Evolutionary conservation across 1,140 invertebrate genomes (phyloP).

Genomic region (Theocolax elegans): DNA sequence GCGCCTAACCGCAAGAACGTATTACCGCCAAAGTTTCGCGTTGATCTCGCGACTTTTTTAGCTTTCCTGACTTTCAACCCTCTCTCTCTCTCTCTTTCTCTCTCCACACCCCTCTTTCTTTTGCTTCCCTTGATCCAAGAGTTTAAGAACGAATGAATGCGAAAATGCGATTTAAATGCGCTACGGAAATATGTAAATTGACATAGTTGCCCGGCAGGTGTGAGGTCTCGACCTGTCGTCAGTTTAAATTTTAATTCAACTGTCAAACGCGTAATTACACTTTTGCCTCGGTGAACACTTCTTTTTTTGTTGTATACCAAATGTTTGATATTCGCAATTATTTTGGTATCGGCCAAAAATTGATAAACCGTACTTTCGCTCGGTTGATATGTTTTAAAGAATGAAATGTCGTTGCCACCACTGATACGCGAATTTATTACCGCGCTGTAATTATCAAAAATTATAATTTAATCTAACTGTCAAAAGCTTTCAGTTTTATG

Average conservation of each 20-base stretch:
- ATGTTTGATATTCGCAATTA: too few relatives aligned
- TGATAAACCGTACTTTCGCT: too few relatives aligned
- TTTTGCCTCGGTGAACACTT: neutral
- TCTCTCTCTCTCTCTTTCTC: neutral
- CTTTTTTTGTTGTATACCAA: neutral
- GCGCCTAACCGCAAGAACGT: conserved; percentile 36
- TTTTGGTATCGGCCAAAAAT: too few relatives aligned
- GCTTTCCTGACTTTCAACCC: neutral
- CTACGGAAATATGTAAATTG: conserved; percentile 20
- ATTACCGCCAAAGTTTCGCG: conserved; percentile 41
- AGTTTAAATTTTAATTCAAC: conserved; percentile 10
- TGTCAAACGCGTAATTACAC: neutral
- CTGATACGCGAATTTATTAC: too few relatives aligned
- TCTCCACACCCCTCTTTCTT: too few relatives aligned
- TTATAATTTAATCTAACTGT: too few relatives aligned
- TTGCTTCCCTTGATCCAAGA: conserved; percentile 34
- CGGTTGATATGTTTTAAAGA: too few relatives aligned
- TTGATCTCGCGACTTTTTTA: conserved; percentile 37
- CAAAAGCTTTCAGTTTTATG: too few relatives aligned
- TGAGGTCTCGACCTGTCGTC: neutral
- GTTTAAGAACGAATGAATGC: conserved; percentile 29
- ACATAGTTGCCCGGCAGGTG: neutral
- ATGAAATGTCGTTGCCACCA: too few relatives aligned
- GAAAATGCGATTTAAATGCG: conserved; percentile 24
- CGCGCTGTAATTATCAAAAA: too few relatives aligned